These are phyloP conservation scores for Glaucidium brasilianum DNA, from an alignment of 2,113 vertebrate species.

Conservation along the genomic window DNA sequence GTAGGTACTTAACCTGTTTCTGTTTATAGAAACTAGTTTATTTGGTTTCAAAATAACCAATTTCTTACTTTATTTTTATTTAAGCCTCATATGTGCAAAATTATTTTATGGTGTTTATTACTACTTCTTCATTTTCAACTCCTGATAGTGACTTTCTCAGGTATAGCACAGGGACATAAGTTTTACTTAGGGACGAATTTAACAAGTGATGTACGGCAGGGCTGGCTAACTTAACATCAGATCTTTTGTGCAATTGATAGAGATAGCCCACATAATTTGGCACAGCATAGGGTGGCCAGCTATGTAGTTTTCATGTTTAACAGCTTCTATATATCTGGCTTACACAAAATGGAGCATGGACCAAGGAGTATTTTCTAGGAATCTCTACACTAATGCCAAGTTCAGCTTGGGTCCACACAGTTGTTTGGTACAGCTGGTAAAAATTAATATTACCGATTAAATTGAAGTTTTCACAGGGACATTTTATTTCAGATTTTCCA, in stretches of 20 bases:
- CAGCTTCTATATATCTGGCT: background rate
- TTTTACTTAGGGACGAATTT: background rate
- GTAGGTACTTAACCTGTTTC: background rate
- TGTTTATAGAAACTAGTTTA: background rate
- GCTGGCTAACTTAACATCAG: background rate
- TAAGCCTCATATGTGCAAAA: background rate
- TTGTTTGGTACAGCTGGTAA: background rate
- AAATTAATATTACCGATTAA: background rate
- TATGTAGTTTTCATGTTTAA: background rate
- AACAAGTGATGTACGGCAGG: background rate
- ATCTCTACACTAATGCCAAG: background rate
- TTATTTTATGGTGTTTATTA: background rate
- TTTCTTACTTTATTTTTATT: background rate
- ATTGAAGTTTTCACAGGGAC: background rate
- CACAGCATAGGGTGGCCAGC: rapidly evolving
- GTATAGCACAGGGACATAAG: background rate
- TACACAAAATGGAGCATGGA: background rate
- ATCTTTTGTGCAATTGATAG: background rate
- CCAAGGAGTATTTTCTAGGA: background rate
- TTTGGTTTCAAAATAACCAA: background rate
- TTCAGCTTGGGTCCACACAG: background rate
- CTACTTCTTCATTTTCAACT: background rate
- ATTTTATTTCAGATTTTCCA: background rate
- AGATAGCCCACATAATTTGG: background rate
- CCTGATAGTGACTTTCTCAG: background rate